Evolutionary conservation across 2,113 vertebrate species (phyloP).

Genomic region (Campylomormyrus numenius): DNA sequence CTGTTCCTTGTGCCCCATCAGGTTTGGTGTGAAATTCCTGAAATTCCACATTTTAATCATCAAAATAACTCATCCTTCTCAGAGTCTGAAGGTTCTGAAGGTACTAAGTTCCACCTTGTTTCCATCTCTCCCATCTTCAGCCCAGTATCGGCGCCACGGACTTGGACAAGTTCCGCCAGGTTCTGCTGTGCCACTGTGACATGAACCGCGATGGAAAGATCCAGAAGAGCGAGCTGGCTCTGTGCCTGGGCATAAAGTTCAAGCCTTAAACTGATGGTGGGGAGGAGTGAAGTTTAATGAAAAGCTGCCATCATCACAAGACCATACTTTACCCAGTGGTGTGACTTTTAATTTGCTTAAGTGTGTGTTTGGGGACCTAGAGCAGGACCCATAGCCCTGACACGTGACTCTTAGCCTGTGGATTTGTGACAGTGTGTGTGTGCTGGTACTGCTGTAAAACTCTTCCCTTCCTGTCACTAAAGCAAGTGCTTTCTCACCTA

Average conservation of each 20-base stretch:
- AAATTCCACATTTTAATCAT: not conserved
- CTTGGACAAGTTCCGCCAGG: slow-evolving; percentile 76
- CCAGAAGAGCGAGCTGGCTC: slow-evolving; percentile 83
- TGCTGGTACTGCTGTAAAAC: not conserved
- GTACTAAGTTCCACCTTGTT: not conserved
- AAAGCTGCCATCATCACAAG: not conserved
- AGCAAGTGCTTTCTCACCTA: not conserved
- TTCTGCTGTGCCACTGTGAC: slow-evolving; percentile 84
- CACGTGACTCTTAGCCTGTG: not conserved
- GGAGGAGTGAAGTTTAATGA: not conserved
- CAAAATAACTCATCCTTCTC: not conserved
- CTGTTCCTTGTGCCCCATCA: not conserved
- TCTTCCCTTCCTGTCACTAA: not conserved
- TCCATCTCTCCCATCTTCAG: slow-evolving; percentile 49
- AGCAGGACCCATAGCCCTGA: not conserved
- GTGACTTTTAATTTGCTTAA: not conserved
- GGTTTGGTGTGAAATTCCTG: not conserved
- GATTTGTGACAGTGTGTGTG: not conserved
- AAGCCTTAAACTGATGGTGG: slow-evolving; percentile 37
- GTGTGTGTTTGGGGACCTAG: not conserved
- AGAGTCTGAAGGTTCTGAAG: not conserved
- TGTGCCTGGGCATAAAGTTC: slow-evolving; percentile 84
- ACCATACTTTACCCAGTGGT: not conserved
- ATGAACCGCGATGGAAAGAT: slow-evolving; percentile 92
- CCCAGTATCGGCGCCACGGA: slow-evolving; percentile 80